A percentile compares a stretch with the other conserved stretches of the same genome.
phyloP scores from a whole-genome alignment of 1,140 invertebrate genomes.

The Aphis craccivora region DNA sequence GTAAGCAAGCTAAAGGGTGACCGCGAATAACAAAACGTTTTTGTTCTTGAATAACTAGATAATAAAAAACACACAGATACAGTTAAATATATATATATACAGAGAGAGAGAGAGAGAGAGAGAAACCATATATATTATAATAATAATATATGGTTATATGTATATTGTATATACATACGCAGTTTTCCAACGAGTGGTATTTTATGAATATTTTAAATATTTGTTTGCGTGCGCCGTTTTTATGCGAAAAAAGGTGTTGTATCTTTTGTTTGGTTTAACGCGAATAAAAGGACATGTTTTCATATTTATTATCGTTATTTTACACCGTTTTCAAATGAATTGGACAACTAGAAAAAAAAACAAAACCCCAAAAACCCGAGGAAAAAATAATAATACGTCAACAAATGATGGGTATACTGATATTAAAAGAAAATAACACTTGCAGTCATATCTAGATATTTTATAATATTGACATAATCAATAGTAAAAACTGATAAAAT shows the following conservation, averaged over 20 bases:
- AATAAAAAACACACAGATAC: neutral
- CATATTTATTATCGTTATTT: neutral
- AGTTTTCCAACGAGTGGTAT: neutral
- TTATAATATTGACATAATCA: too few relatives aligned
- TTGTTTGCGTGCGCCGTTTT: neutral
- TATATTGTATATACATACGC: neutral
- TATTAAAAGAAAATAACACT: too few relatives aligned
- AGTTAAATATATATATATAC: neutral
- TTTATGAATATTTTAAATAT: conserved; percentile 7
- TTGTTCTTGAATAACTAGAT: neutral
- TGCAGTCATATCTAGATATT: too few relatives aligned
- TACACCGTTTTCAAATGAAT: neutral
- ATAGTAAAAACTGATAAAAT: too few relatives aligned
- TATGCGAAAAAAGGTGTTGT: neutral
- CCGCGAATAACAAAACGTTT: neutral
- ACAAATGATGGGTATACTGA: too few relatives aligned
- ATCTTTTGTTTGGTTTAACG: neutral
- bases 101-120: neutral
- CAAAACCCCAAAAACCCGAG: too few relatives aligned
- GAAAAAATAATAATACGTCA: neutral
- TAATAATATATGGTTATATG: neutral
- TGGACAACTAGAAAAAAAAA: neutral
- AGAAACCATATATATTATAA: neutral
- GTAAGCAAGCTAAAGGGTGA: neutral
- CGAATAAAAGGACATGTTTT: neutral